Conservation (phyloP, 2,113 vertebrate species). For the Tachuris rubrigastra region DNA sequence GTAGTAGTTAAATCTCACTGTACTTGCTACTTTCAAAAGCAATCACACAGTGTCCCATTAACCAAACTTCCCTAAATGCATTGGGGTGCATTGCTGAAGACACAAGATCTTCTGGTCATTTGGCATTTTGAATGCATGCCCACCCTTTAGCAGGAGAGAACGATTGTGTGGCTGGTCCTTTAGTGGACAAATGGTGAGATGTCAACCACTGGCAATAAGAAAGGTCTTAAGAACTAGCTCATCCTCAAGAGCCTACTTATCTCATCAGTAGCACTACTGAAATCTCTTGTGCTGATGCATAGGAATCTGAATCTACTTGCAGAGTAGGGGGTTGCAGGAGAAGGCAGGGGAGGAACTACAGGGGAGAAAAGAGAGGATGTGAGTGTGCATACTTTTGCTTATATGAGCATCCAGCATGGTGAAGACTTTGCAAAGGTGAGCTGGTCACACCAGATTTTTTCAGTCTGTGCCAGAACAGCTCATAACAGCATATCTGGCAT, state of each 20-base stretch:
- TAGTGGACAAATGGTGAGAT: not conserved
- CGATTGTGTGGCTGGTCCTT: not conserved
- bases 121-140: not conserved
- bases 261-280: not conserved
- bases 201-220: not conserved
- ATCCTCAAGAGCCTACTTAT: not conserved
- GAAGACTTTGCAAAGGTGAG: not conserved
- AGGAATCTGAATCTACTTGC: not conserved
- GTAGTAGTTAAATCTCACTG: not conserved
- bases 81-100: not conserved
- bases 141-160: not conserved
- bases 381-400: not conserved
- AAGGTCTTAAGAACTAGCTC: not conserved
- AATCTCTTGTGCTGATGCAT: not conserved
- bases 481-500: not conserved
- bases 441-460: not conserved
- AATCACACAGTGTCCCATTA: not conserved
- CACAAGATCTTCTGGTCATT: not conserved
- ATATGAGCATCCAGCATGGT: accelerated
- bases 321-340: not conserved
- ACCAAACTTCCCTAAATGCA: not conserved
- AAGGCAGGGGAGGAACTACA: not conserved
- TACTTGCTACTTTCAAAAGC: not conserved
- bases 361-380: not conserved
- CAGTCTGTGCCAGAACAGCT: not conserved